These are phyloP conservation scores for Teleiodes luculella DNA, from an alignment of 2,888 invertebrate genomes.

Conservation along the genomic window DNA sequence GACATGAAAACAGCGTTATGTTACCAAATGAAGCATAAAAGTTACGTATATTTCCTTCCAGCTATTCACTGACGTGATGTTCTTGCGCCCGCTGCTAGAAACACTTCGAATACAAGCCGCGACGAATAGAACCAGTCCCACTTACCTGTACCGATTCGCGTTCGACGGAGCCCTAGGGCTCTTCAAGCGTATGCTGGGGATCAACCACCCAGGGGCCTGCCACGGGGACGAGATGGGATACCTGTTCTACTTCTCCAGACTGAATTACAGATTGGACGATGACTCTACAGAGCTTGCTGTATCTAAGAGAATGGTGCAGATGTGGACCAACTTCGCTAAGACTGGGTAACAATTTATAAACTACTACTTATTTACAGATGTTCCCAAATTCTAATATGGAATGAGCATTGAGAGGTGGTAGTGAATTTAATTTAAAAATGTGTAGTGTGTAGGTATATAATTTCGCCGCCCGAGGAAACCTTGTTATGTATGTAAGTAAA, in stretches of 20 bases:
- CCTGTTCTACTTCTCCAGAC: constrained; percentile 80
- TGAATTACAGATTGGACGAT: constrained; percentile 79
- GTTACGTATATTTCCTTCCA: constrained; percentile 33
- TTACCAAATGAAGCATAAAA: not conserved
- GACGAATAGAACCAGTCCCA: constrained; percentile 70
- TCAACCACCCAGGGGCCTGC: constrained; percentile 79
- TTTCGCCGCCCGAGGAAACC: too few relatives aligned
- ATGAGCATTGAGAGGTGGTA: too few relatives aligned
- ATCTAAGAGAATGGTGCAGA: constrained; percentile 78
- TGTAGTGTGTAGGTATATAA: too few relatives aligned
- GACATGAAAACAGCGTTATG: too few relatives aligned
- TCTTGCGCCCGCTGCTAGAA: constrained; percentile 76
- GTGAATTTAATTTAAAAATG: too few relatives aligned
- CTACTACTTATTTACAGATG: too few relatives aligned
- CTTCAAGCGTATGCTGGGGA: constrained; percentile 80
- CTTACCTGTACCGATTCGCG: constrained; percentile 80
- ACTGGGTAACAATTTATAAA: constrained; percentile 67
- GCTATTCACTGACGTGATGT: constrained; percentile 82
- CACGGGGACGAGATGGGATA: constrained; percentile 83
- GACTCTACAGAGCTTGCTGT: constrained; percentile 78
- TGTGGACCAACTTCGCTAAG: constrained; percentile 83
- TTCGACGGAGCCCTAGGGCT: constrained; percentile 81
- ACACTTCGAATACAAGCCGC: constrained; percentile 65
- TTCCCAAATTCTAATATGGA: too few relatives aligned
- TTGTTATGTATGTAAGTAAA: too few relatives aligned